Base-by-base conservation (phyloP, 1,140 invertebrate genomes). In the Drepana arcuata region DNA sequence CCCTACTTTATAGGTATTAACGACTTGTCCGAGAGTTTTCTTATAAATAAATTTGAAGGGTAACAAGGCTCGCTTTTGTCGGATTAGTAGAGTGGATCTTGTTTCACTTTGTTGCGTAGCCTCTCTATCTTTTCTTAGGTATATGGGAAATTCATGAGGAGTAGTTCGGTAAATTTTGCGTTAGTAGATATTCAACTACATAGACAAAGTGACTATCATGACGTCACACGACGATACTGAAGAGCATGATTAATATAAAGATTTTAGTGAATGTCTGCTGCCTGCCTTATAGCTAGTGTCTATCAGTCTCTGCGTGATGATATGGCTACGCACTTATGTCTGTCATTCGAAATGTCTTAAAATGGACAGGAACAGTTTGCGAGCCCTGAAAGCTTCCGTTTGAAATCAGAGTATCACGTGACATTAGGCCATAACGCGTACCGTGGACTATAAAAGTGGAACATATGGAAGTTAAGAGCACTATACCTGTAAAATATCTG, bases 41-140 rank as follows among this genome's bases (percentile, higher is more conserved):
- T 82, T 82, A 82, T 82, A 82, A 79, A 82, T 82, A 82, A 82
- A 82, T 82, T 82, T 82, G 78, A 82, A 82, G 71, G 78, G 78
- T 77, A 78, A 80, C 78, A 80, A 82, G 78, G 72, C 73, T 80
- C 73, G 78, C 78, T 80, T 82, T 82, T 82, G 78, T 82, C 66
- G 78, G 75, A 82, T 82, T 82, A 82, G 78, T 75, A 60, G 71
- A 79, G 71, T 72, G 78, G 75, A 82, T 82, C 73, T 77, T 82
- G 78, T 82, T 82, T 80, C 78, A 80, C 75, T 79, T 82, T 79
- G 78, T 81, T 79, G 71, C 61, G 63, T 52, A 61, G 71, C 64
- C 62, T 71, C 63, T 69, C 65, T 75, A 68, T 66, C 57, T 77
- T 74, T 73, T 69, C 61, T 66, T 69, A 53, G 54, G n/a, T n/a